Base-by-base conservation (phyloP, 2,888 invertebrate genomes). In the Melolontha melolontha region DNA sequence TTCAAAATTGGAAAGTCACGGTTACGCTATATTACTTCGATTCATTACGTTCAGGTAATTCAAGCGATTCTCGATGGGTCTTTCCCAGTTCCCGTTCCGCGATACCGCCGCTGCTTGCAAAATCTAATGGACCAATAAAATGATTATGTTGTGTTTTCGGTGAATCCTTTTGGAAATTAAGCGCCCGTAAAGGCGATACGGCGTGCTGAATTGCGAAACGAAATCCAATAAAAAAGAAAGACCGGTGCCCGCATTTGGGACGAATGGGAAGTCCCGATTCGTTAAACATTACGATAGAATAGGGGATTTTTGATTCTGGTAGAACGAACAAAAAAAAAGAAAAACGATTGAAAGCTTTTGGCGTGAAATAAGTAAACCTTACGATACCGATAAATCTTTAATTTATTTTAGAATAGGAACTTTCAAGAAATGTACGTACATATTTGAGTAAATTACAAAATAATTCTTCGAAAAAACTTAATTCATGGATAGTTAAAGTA, bases 121-220 rank as follows among this genome's bases (percentile, higher is more conserved):
- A 47, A 59, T 59, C 59, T 59, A 59, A 59, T 59, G 59, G 59
- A 59, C 59, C 59, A 59, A 59, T 59, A 59, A 59, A 59, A 59
- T 59, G 59, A 59, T 59, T 59, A 59, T 59, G 59, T 59, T 44
- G 47, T 59, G 59, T 59, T 59, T 59, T 59, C 44, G 59, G 44
- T 14, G 59, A 59, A 59, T 59, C 59, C 59, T 59, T 59, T 59
- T 59, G 27, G 59, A 59, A 59, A 59, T 59, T 59, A 59, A 59
- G 59, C 59, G 59, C 29, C 59, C 59, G 59, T 59, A 59, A 59
- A 59, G 14, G 59, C 44, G 44, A 59, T 44, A 59, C 44, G 59
- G 44, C 59, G 59, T 47, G 59, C 59, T 44, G 59, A 59, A 59
- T 44, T 59, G 59, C 34, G 59, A 59, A 59, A 44, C 47, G 47